Conservation (phyloP, 2,113 vertebrate species). For the Naja naja region DNA sequence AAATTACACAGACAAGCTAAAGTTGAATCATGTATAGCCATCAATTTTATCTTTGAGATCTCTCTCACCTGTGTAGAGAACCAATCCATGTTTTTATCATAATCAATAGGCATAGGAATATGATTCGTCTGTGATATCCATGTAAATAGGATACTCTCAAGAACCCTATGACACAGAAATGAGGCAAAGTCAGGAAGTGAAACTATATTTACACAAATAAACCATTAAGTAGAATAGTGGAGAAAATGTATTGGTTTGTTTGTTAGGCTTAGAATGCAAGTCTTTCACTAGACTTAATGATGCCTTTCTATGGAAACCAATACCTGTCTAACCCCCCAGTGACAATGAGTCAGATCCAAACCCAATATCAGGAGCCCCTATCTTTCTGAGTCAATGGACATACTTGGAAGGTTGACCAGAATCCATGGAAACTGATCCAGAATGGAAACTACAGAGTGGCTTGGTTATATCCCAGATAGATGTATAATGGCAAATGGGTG, state of each 20-base stretch:
- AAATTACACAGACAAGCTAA: rapidly evolving
- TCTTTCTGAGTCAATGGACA: background rate
- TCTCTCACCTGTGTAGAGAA: slow-evolving; percentile 72
- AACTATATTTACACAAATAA: background rate
- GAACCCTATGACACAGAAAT: slow-evolving; percentile 53
- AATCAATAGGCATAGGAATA: slow-evolving; percentile 68
- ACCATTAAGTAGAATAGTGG: background rate
- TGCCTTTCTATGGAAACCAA: background rate
- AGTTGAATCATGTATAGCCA: background rate
- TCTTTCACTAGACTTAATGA: background rate
- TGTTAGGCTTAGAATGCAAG: background rate
- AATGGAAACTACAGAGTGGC: too few relatives aligned
- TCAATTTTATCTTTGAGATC: background rate
- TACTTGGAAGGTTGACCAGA: background rate
- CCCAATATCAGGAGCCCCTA: background rate
- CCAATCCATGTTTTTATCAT: slow-evolving; percentile 76
- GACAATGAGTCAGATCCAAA: background rate
- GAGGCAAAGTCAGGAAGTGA: background rate
- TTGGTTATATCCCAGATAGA: too few relatives aligned
- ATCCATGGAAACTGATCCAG: background rate
- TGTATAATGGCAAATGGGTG: too few relatives aligned
- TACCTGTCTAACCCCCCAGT: background rate
- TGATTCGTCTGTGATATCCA: slow-evolving; percentile 75
- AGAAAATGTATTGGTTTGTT: background rate
- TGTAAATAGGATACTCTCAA: slow-evolving; percentile 72